phyloP scores from a whole-genome alignment of 2,797 vertebrate genomes.

The Apogon hyalosoma region DNA sequence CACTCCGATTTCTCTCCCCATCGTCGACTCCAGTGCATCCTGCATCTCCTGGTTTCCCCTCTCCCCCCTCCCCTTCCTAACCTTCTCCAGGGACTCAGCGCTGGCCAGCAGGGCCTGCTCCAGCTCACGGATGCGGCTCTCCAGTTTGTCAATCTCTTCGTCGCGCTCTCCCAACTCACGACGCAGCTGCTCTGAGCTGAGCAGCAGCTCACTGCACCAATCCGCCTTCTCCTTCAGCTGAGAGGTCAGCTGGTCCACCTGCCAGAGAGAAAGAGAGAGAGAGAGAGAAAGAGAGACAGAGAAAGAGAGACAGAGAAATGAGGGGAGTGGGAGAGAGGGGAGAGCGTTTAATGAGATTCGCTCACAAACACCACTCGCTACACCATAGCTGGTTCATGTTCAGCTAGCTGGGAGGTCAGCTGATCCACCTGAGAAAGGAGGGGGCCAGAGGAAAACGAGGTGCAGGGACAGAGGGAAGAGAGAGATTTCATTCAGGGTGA shows the following conservation, averaged over 20 bases:
- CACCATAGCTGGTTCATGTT: constrained; percentile 67
- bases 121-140: constrained; percentile 90
- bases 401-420: constrained; percentile 77
- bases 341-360: constrained; percentile 51
- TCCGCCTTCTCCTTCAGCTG: constrained; percentile 97
- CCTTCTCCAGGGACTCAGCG: constrained; percentile 89
- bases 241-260: constrained; percentile 93
- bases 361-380: constrained; percentile 48
- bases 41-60: constrained; percentile 13
- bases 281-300: constrained; percentile 33
- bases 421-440: constrained; percentile 83
- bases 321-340: constrained; percentile 20
- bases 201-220: constrained; percentile 95
- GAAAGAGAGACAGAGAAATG: constrained; percentile 13
- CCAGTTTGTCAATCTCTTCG: constrained; percentile 95
- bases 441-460: constrained; percentile 48
- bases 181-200: constrained; percentile 92
- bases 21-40: constrained; percentile 30
- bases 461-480: constrained; percentile 54
- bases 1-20: constrained; percentile 16
- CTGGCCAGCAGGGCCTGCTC: constrained; percentile 92
- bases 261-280: constrained; percentile 44
- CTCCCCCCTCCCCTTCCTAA: constrained; percentile 63
- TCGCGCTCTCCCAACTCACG: constrained; percentile 91
- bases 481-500: constrained; percentile 64